Conservation (phyloP, 2,797 vertebrate species). For the Girardinus metallicus region DNA sequence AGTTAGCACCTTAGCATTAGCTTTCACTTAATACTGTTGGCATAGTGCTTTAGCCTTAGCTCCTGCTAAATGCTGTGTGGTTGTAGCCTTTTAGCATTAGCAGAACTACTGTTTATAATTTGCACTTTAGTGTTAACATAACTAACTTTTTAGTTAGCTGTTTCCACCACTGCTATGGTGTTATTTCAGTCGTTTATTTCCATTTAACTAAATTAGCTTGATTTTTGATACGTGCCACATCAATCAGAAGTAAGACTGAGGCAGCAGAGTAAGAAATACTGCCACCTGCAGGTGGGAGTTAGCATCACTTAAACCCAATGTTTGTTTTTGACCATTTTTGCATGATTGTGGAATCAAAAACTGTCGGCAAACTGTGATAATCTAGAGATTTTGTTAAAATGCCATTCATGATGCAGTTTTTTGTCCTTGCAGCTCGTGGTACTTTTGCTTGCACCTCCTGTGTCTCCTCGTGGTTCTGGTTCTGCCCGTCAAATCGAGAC, state of each 20-base stretch:
- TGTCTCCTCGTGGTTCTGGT: slow-evolving; percentile 87
- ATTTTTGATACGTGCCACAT: no score
- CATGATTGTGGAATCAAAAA: no score
- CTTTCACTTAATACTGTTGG: no score
- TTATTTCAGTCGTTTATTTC: background rate
- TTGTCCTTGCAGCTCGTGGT: slow-evolving; percentile 87
- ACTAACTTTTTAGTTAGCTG: background rate
- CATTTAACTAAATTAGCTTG: no score
- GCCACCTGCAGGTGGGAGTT: no score
- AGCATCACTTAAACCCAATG: no score
- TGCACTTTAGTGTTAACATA: background rate
- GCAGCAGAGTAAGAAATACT: no score
- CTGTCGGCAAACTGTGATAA: no score
- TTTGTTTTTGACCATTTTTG: no score
- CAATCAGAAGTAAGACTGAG: no score
- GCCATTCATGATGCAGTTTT: background rate
- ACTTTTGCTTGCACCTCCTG: slow-evolving; percentile 89
- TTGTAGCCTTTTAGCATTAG: background rate
- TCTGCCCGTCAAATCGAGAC: slow-evolving; percentile 87
- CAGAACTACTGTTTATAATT: background rate
- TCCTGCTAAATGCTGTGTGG: background rate
- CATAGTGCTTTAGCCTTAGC: background rate
- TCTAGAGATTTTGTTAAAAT: background rate
- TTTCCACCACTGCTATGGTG: background rate
- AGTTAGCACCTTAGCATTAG: no score